These are phyloP conservation scores for Patella ulyssiponensis DNA, from an alignment of 2,888 invertebrate species.

Conservation along the genomic window DNA sequence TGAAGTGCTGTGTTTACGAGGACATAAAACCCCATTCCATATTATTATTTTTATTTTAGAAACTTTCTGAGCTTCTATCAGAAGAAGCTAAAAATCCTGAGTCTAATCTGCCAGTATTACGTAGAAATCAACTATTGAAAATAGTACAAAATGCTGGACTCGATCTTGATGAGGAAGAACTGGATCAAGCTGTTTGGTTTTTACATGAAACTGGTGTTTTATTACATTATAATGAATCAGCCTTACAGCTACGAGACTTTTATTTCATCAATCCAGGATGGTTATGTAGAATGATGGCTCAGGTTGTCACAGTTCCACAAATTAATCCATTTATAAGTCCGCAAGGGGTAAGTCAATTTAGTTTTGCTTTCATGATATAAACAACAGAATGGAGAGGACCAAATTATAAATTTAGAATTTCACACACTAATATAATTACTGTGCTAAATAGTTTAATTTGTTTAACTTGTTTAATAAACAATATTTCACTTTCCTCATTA, in stretches of 20 bases:
- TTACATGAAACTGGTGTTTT: constrained; percentile 66
- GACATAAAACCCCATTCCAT: too few relatives aligned
- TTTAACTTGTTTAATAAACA: too few relatives aligned
- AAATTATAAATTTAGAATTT: too few relatives aligned
- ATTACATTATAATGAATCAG: constrained; percentile 66
- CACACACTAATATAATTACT: too few relatives aligned
- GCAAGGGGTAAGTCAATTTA: constrained; percentile 57
- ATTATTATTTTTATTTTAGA: constrained; percentile 40
- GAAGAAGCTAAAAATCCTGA: constrained; percentile 45
- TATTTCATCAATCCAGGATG: constrained; percentile 70
- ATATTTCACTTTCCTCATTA: too few relatives aligned
- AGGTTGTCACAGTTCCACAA: constrained; percentile 65
- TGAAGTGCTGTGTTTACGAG: too few relatives aligned
- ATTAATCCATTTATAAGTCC: constrained; percentile 67
- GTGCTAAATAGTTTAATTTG: too few relatives aligned
- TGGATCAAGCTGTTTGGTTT: constrained; percentile 67
- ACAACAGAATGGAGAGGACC: too few relatives aligned
- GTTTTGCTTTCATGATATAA: background rate
- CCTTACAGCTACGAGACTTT: constrained; percentile 60
- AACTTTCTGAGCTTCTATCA: constrained; percentile 58
- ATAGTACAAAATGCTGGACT: constrained; percentile 55
- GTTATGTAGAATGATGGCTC: constrained; percentile 70
- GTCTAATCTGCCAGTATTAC: constrained; percentile 58
- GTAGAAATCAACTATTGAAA: constrained; percentile 49
- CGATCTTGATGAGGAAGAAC: constrained; percentile 61